A percentile compares a stretch with the other conserved stretches of the same genome.
Conservation (phyloP, 2,797 vertebrate species). For the Atherinosoma microstoma region DNA sequence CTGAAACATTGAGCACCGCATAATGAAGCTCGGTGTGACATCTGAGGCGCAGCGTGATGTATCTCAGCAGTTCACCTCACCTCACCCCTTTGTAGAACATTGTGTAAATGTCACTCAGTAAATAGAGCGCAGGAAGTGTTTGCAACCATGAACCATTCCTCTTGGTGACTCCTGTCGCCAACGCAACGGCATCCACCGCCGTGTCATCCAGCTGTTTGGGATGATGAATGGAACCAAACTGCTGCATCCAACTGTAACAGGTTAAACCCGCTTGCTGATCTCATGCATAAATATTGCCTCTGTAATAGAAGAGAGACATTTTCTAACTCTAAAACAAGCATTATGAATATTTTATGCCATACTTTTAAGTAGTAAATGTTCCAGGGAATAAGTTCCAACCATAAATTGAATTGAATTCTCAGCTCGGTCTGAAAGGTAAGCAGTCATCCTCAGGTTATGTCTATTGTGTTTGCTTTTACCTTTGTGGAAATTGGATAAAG, state of each 20-base stretch:
- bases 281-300: slow-evolving; percentile 70
- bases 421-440: slow-evolving; percentile 57
- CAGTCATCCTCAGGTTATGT: slow-evolving; percentile 48
- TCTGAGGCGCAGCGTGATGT: slow-evolving; percentile 44
- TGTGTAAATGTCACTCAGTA: slow-evolving; percentile 64
- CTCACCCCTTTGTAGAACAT: slow-evolving; percentile 59
- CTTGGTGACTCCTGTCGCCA: slow-evolving; percentile 3
- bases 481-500: slow-evolving; percentile 39
- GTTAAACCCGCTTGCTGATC: slow-evolving; percentile 63
- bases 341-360: slow-evolving; percentile 78
- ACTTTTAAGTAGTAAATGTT: slow-evolving; percentile 71
- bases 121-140: slow-evolving; percentile 53
- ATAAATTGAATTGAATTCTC: slow-evolving; percentile 65
- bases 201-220: slow-evolving; percentile 51
- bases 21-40: slow-evolving; percentile 52
- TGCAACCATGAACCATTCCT: slow-evolving; percentile 53
- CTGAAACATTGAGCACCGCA: slow-evolving; percentile 24
- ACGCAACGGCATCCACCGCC: slow-evolving; percentile 7
- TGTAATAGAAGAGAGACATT: slow-evolving; percentile 69
- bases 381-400: slow-evolving; percentile 64
- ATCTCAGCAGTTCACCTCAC: slow-evolving; percentile 54
- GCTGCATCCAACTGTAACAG: slow-evolving; percentile 54
- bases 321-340: slow-evolving; percentile 62
- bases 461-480: slow-evolving; percentile 58
- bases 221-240: slow-evolving; percentile 70